Conservation (phyloP, 2,797 vertebrate species). For the Poecilia gillii region DNA sequence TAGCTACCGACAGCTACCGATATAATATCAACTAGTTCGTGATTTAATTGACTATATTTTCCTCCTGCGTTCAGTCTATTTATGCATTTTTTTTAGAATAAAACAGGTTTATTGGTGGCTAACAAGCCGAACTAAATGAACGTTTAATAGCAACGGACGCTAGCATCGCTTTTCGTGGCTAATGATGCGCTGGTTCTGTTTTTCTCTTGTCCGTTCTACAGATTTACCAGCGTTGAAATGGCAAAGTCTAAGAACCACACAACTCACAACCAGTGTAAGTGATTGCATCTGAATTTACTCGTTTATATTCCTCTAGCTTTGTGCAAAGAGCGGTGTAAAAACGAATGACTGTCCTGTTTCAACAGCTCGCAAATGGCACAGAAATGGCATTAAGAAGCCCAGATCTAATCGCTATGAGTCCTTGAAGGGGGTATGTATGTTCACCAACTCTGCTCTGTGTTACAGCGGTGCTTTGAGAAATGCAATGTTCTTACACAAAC, state of each 20-base stretch:
- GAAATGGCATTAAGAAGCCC: conserved; percentile 98
- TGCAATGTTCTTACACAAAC: background rate
- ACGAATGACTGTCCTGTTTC: background rate
- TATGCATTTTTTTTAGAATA: background rate
- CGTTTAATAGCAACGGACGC: background rate
- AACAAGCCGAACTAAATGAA: background rate
- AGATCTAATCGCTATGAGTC: conserved; percentile 90
- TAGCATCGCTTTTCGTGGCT: background rate
- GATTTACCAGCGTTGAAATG: conserved; percentile 80
- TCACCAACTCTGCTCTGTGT: background rate
- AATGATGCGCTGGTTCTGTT: background rate
- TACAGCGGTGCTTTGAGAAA: background rate
- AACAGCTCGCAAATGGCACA: conserved; percentile 95
- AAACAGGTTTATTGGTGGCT: background rate
- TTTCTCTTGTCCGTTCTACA: conserved; percentile 4
- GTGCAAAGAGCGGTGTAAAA: background rate
- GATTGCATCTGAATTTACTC: background rate
- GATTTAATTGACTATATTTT: background rate
- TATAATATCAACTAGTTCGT: fast-evolving
- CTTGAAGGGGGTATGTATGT: conserved; percentile 88
- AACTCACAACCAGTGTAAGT: conserved; percentile 98
- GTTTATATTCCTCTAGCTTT: background rate
- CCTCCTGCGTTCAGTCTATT: background rate
- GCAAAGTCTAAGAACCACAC: conserved; percentile 99
- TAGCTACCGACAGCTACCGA: background rate